Conservation (phyloP, 2,113 vertebrate genomes). For the Tragelaphus scriptus region DNA sequence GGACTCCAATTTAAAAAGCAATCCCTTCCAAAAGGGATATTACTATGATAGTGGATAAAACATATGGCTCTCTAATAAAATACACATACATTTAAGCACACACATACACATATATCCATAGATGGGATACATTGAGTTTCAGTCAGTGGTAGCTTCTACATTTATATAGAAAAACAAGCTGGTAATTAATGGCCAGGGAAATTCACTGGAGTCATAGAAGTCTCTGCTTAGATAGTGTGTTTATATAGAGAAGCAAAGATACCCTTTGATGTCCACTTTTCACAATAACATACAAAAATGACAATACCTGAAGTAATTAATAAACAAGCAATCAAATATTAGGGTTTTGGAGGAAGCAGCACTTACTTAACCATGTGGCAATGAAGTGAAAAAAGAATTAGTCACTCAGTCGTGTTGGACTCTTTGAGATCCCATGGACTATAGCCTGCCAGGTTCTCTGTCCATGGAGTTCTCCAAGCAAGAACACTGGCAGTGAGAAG, state of each 20-base stretch:
- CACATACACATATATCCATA: too few species aligned
- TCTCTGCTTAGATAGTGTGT: background rate
- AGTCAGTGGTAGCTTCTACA: background rate
- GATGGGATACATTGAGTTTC: background rate
- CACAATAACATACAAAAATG: background rate
- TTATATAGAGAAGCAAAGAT: background rate
- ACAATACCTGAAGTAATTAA: background rate
- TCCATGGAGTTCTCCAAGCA: background rate
- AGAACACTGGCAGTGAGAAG: background rate
- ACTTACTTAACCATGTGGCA: background rate
- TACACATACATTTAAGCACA: background rate
- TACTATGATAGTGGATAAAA: background rate
- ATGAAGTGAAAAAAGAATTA: background rate
- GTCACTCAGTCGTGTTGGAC: background rate
- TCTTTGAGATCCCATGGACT: background rate
- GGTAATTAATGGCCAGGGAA: background rate
- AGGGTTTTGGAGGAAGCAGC: background rate
- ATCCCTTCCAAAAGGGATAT: background rate
- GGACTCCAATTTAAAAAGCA: background rate
- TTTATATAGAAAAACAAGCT: background rate
- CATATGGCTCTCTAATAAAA: background rate
- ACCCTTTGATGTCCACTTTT: background rate
- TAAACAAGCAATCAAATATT: background rate
- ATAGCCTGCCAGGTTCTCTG: background rate
- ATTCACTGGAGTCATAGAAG: background rate